Percentiles rank a stretch among this genome's conserved stretches.
phyloP scores from a whole-genome alignment of 2,888 invertebrate species.

The Dicycla oo region DNA sequence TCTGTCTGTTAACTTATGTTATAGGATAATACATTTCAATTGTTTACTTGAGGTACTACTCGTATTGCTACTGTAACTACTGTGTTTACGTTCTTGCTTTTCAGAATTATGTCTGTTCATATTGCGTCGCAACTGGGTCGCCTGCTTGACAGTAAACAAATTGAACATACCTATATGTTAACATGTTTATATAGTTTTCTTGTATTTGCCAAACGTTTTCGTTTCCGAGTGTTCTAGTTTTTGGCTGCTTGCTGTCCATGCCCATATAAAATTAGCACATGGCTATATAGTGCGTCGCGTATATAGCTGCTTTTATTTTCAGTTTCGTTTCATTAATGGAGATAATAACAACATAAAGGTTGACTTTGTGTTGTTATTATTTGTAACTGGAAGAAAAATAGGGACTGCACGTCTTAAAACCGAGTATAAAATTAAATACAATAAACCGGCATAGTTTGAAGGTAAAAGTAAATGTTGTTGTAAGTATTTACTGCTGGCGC shows the following conservation, averaged over 20 bases:
- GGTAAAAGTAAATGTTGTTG: conserved; percentile 43
- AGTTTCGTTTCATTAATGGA: conserved; percentile 7
- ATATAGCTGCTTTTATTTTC: neutral
- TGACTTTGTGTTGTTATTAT: conserved; percentile 4
- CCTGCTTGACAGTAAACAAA: conserved; percentile 29
- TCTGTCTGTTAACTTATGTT: neutral
- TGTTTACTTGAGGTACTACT: conserved; percentile 4
- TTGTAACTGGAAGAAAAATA: neutral
- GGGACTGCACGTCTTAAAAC: neutral
- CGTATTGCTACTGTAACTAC: neutral
- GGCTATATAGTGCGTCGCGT: conserved; percentile 8
- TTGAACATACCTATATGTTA: conserved; percentile 28
- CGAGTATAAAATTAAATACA: conserved; percentile 4
- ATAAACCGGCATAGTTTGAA: conserved; percentile 11
- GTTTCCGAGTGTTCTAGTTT: conserved; percentile 61
- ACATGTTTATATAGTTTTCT: conserved; percentile 51
- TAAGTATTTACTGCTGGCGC: conserved; percentile 46
- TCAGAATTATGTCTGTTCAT: conserved; percentile 14
- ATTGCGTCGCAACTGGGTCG: conserved; percentile 47
- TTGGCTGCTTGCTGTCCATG: conserved; percentile 30
- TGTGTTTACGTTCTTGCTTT: conserved; percentile 15
- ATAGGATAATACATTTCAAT: neutral
- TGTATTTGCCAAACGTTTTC: conserved; percentile 53
- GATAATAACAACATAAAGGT: neutral
- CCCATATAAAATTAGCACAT: conserved; percentile 34